Percentiles rank a stretch among this genome's conserved stretches.
Conservation (phyloP, 2,797 vertebrate genomes). For the Alca torda region DNA sequence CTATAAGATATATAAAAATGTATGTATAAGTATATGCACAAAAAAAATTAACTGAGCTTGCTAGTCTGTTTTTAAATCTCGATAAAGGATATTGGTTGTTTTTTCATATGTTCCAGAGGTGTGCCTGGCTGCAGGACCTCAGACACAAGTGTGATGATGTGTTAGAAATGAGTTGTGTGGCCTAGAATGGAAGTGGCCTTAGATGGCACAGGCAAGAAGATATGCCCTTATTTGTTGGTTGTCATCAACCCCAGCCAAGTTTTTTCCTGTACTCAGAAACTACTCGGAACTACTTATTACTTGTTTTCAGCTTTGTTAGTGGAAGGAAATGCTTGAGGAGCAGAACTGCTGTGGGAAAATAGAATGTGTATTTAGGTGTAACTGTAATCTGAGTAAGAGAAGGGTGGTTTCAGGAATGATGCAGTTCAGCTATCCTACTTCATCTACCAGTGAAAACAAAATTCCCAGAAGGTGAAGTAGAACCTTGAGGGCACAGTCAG, state of each 20-base stretch:
- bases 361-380: neutral
- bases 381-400: neutral
- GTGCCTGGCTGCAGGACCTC: neutral
- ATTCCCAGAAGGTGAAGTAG: neutral
- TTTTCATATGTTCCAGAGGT: neutral
- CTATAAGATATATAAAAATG: neutral
- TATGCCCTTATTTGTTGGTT: neutral
- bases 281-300: neutral
- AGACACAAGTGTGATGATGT: neutral
- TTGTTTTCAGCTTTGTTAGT: neutral
- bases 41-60: neutral
- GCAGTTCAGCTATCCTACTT: neutral
- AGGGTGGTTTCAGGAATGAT: neutral
- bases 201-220: neutral
- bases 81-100: neutral
- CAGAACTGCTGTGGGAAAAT: neutral
- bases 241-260: neutral
- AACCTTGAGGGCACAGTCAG: neutral
- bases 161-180: neutral
- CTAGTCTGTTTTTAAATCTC: neutral
- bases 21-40: neutral
- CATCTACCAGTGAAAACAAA: neutral
- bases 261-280: neutral
- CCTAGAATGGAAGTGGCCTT: neutral
- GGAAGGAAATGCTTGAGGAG: neutral